phyloP scores from a whole-genome alignment of 2,797 vertebrate genomes.

The Tangara arthus region DNA sequence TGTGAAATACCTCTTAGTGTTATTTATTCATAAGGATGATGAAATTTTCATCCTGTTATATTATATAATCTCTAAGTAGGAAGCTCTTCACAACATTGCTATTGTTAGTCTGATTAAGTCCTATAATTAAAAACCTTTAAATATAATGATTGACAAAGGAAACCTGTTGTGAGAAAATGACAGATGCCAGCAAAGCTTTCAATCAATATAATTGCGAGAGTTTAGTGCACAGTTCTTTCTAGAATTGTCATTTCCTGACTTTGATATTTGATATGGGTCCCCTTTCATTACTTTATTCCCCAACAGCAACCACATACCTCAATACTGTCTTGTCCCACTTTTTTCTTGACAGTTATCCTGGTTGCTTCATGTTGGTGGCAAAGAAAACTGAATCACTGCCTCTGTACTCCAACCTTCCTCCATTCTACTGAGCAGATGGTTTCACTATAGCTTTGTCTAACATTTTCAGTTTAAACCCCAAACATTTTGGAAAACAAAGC shows the following conservation, averaged over 20 bases:
- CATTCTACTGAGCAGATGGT: neutral
- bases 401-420: neutral
- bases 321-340: fast-evolving
- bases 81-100: neutral
- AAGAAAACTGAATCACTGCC: neutral
- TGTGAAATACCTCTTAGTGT: neutral
- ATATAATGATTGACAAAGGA: neutral
- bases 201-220: neutral
- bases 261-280: neutral
- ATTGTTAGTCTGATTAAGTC: neutral
- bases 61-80: neutral
- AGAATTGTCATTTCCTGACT: neutral
- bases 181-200: neutral
- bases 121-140: neutral
- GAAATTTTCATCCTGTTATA: neutral
- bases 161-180: neutral
- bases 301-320: neutral
- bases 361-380: neutral
- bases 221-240: neutral
- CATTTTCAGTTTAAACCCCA: neutral
- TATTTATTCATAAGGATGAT: neutral
- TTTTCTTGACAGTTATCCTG: neutral
- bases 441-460: neutral
- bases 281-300: neutral
- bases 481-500: neutral